Evolutionary conservation across 2,888 invertebrate species (phyloP).

Genomic region (Platycnemis pennipes): DNA sequence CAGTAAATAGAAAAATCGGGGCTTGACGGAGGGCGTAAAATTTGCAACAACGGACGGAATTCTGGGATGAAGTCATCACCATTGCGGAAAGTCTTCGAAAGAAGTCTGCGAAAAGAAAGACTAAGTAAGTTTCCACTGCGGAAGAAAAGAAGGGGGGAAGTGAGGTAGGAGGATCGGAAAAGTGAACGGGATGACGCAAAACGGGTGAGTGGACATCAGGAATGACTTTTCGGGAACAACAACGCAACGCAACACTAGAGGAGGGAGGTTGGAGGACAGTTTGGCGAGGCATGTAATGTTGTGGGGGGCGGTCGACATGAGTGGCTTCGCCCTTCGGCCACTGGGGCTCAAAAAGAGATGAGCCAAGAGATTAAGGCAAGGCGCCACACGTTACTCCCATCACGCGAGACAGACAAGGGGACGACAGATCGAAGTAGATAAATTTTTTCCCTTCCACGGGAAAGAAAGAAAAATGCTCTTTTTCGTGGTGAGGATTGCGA

Average conservation of each 20-base stretch:
- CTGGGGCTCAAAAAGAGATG: not conserved
- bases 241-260: not conserved
- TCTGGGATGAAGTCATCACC: too few relatives aligned
- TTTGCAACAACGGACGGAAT: too few relatives aligned
- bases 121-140: too few relatives aligned
- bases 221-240: not conserved
- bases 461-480: not conserved
- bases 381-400: not conserved
- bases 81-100: too few relatives aligned
- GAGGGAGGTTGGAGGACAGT: not conserved
- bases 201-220: not conserved
- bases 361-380: not conserved
- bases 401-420: not conserved
- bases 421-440: not conserved
- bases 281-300: not conserved
- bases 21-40: too few relatives aligned
- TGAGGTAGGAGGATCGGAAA: not conserved
- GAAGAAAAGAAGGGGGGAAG: too few relatives aligned
- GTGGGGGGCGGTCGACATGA: not conserved
- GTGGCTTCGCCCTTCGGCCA: not conserved
- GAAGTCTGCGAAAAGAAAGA: too few relatives aligned
- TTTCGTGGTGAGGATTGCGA: not conserved
- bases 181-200: not conserved
- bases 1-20: too few relatives aligned
- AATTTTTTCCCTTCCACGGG: not conserved